Base-by-base conservation (phyloP, 1,140 invertebrate genomes). In the Drosophila murphyi region DNA sequence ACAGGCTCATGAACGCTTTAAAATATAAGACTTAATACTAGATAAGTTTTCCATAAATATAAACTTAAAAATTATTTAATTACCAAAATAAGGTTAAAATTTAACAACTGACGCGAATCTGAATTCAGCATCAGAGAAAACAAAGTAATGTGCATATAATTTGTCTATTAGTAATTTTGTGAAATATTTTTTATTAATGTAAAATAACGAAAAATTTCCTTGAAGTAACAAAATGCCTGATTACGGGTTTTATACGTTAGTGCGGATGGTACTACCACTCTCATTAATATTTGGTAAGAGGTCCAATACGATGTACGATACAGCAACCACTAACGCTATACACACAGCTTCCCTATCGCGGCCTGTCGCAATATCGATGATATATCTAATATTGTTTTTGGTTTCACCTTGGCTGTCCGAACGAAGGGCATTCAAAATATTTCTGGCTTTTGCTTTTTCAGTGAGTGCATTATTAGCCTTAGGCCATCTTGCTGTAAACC, bases 351-450 rank as follows among this genome's bases (percentile, higher is more conserved):
- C 70, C 3, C 52, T 82, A n/a, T 29, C 54, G 8, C 64, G 82
- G 5, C 82, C 82, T 7, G 72, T 77, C 43, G 76, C 8, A 2
- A 50, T 87, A 47, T 87, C 83, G 5, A 45, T 77, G 50, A 3
- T 76, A 5, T 88, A 87, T 34, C 48, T 83, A 0, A 0, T 64
- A 3, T 60, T 80, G 70, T 87, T 88, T 41, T 72, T 88, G 4
- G 2, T 77, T 20, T 74, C 80, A 3, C 83, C 83, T 2, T 87
- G 80, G 83, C 32, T 87, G 2, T 32, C 79, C 3, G 60, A 67
- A 29, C 43, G 29, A 7, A 5, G 28, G 2, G 0, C 54, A 2
- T 41, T 87, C n/a, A 48, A 62, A 10, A 8, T 39, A 7, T 87
- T 54, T 61, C 20, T 82, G 2, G 29, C 74, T 34, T 2, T 55